Conservation (phyloP, 1,140 invertebrate genomes). For the Octopus bimaculoides region DNA sequence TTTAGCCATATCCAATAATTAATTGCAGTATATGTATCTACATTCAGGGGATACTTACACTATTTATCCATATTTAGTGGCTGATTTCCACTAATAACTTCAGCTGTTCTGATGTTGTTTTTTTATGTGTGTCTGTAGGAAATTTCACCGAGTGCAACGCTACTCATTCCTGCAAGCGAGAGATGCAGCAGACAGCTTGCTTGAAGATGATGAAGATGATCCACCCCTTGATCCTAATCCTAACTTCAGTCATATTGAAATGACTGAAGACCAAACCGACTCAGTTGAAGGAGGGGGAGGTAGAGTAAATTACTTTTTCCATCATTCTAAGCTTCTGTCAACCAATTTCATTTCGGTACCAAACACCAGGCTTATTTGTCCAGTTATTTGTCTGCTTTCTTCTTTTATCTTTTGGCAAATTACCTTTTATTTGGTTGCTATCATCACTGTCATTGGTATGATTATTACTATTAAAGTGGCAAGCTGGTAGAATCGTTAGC, state of each 20-base stretch:
- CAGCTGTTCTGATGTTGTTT: not conserved
- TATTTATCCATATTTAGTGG: not conserved
- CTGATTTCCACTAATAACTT: not conserved
- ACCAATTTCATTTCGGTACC: too few species aligned
- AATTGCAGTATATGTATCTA: not conserved
- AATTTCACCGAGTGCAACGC: slow-evolving; percentile 6
- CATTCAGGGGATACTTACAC: too few species aligned
- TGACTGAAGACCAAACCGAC: slow-evolving; percentile 1
- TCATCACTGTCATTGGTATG: too few species aligned
- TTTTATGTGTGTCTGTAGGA: slow-evolving; percentile 5
- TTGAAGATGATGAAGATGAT: slow-evolving; percentile 35
- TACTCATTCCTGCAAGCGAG: slow-evolving; percentile 18
- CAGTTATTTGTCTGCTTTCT: too few species aligned
- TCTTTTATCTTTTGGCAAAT: too few species aligned
- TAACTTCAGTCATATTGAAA: slow-evolving; percentile 20
- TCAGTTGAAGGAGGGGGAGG: not conserved
- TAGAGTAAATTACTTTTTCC: not conserved
- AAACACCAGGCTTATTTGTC: too few species aligned
- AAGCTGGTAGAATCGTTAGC: too few species aligned
- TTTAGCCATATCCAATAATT: too few species aligned
- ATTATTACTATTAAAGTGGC: too few species aligned
- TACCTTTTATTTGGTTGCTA: too few species aligned
- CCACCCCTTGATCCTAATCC: slow-evolving; percentile 32
- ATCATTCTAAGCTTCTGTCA: too few species aligned
- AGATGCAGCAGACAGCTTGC: slow-evolving; percentile 27